Conservation (phyloP, 2,113 vertebrate species). For the Benitochromis conjunctus region DNA sequence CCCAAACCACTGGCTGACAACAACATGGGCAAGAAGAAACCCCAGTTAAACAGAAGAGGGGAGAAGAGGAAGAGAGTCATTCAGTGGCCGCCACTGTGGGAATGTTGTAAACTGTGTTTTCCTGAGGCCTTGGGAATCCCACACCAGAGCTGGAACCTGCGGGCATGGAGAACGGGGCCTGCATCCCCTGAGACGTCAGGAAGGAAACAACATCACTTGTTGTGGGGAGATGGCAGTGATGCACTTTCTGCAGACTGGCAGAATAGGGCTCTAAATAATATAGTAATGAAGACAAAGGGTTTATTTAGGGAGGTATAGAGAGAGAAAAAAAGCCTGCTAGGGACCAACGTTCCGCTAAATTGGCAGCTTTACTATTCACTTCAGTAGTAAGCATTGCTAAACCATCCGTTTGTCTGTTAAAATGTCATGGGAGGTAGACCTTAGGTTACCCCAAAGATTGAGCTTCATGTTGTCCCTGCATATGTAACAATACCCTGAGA, state of each 20-base stretch:
- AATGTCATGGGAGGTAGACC: not conserved
- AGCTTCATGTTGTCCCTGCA: not conserved
- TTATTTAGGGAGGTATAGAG: not conserved
- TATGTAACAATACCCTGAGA: not conserved
- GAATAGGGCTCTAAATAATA: not conserved
- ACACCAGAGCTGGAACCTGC: slow-evolving; percentile 68
- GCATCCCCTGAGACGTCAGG: slow-evolving; percentile 23
- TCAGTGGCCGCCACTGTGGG: slow-evolving; percentile 72
- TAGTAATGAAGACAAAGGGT: not conserved
- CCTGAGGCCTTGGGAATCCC: slow-evolving; percentile 72
- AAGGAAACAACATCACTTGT: slow-evolving; percentile 32
- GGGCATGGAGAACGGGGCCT: slow-evolving; percentile 63
- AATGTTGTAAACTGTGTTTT: slow-evolving; percentile 74
- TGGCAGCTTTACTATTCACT: not conserved
- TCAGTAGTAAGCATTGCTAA: not conserved
- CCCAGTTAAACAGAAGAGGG: slow-evolving; percentile 38
- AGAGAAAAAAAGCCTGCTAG: not conserved
- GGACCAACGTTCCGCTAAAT: not conserved
- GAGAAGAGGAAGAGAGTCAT: slow-evolving; percentile 60
- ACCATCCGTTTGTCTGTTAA: not conserved
- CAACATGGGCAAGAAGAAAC: slow-evolving; percentile 56
- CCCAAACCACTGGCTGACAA: slow-evolving; percentile 69
- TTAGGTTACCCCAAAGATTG: not conserved
- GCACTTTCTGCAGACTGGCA: not conserved
- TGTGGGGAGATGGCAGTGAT: not conserved